Percentiles rank a stretch among this genome's conserved stretches.
Conservation (phyloP, 2,888 invertebrate species). For the Drosophila pseudotakahashii region DNA sequence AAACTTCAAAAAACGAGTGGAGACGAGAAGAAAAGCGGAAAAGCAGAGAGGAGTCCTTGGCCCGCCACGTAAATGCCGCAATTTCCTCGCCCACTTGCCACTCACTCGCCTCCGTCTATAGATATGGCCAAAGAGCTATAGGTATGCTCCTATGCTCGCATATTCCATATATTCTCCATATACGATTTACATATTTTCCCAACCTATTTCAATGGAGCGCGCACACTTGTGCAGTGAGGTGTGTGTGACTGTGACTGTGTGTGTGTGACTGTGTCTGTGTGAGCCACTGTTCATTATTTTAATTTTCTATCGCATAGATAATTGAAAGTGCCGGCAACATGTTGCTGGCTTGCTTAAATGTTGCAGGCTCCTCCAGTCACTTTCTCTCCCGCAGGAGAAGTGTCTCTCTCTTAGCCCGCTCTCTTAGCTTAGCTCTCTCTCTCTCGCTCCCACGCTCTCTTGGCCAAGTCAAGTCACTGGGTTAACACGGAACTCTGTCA, state of each 20-base stretch:
- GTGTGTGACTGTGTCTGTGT: constrained; percentile 14
- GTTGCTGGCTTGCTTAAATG: constrained; percentile 45
- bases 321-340: constrained; percentile 63
- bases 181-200: constrained; percentile 58
- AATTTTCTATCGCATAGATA: constrained; percentile 62
- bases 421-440: constrained; percentile 8
- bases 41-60: constrained; percentile 40
- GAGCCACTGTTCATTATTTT: constrained; percentile 67
- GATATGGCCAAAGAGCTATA: background rate
- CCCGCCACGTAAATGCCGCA: constrained; percentile 48
- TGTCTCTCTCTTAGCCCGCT: constrained; percentile 16
- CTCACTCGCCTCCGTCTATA: constrained; percentile 43
- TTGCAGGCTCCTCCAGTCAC: constrained; percentile 31
- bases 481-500: constrained; percentile 76
- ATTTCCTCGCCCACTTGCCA: constrained; percentile 39
- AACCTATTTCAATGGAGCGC: constrained; percentile 40
- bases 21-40: constrained; percentile 26
- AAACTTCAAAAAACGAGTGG: constrained; percentile 59
- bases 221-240: constrained; percentile 35
- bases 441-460: constrained; percentile 21
- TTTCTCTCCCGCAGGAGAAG: background rate
- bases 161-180: constrained; percentile 25
- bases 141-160: constrained; percentile 1
- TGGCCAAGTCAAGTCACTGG: constrained; percentile 49
- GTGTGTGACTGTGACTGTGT: background rate